Percentiles rank a stretch among this genome's conserved stretches.
Conservation (phyloP, 2,113 vertebrate genomes). For the Odontesthes bonariensis region DNA sequence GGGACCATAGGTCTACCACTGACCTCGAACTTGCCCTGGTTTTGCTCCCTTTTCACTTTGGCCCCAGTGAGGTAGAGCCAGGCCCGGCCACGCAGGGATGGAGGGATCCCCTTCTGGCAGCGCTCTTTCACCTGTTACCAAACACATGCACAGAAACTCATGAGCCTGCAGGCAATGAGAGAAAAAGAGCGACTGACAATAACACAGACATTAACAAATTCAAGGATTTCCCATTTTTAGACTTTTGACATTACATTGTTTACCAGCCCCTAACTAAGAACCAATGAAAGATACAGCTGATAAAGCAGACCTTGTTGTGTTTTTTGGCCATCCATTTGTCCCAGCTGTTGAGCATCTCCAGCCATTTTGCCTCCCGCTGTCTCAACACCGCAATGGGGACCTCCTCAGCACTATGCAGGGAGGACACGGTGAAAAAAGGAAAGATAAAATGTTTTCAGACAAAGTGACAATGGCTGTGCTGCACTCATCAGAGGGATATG, state of each 20-base stretch:
- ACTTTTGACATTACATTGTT: no score
- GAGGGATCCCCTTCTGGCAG: constrained; percentile 98
- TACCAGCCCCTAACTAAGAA: no score
- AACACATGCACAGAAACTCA: constrained; percentile 35
- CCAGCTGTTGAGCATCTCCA: constrained; percentile 99
- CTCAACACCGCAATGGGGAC: constrained; percentile 91
- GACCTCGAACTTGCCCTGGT: constrained; percentile 89
- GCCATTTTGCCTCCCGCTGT: constrained; percentile 95
- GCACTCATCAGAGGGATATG: not conserved
- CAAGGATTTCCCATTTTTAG: no score
- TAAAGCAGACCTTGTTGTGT: constrained; percentile 91
- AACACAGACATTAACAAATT: no score
- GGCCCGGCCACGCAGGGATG: constrained; percentile 92
- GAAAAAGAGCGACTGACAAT: not conserved
- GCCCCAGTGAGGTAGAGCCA: constrained; percentile 97
- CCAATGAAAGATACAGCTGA: not conserved
- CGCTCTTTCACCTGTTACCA: constrained; percentile 89
- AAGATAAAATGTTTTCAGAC: not conserved
- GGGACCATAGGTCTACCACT: not conserved
- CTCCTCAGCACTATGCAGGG: constrained; percentile 78
- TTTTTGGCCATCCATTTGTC: constrained; percentile 99
- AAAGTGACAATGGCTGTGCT: not conserved
- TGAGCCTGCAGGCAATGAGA: not conserved
- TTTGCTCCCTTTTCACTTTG: constrained; percentile 94
- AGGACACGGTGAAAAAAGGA: constrained; percentile 7